Conservation (phyloP, 1,140 invertebrate genomes). For the Hypsibius dujardini region DNA sequence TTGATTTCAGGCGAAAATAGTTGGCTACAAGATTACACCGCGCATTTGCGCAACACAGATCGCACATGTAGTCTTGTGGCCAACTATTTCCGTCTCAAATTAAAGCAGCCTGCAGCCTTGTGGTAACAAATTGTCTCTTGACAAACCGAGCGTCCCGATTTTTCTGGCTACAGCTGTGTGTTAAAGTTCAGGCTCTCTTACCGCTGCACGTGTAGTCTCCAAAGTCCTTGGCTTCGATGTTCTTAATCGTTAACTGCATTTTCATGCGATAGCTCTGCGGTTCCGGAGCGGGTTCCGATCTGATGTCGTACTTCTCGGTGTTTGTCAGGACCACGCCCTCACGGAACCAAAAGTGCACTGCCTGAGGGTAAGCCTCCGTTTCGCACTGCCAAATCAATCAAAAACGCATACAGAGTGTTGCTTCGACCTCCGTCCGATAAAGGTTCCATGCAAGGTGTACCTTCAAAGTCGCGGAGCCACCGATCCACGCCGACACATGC, state of each 20-base stretch:
- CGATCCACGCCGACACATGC: background rate
- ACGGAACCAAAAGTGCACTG: slow-evolving; percentile 4
- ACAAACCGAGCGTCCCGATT: background rate
- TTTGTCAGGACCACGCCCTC: slow-evolving; percentile 11
- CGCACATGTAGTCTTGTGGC: too few species aligned
- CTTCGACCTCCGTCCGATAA: too few species aligned
- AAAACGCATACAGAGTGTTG: background rate
- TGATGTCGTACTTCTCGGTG: slow-evolving; percentile 16
- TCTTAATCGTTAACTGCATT: background rate
- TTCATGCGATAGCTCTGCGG: slow-evolving; percentile 1
- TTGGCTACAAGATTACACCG: too few species aligned
- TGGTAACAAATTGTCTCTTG: too few species aligned
- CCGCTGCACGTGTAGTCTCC: slow-evolving; percentile 1
- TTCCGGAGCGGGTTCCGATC: background rate
- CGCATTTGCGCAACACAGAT: too few species aligned
- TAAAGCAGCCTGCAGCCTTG: too few species aligned
- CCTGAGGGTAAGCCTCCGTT: background rate
- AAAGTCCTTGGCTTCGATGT: slow-evolving; percentile 9
- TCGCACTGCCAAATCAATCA: slow-evolving; percentile 12
- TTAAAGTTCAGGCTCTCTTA: background rate
- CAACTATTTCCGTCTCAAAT: too few species aligned
- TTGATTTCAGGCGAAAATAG: too few species aligned
- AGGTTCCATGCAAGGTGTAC: background rate
- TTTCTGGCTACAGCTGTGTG: background rate
- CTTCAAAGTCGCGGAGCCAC: slow-evolving; percentile 7